Evolutionary conservation across 35 echinoderm and acorn worm species (phyloP).

Genomic region (Apostichopus californicus): DNA sequence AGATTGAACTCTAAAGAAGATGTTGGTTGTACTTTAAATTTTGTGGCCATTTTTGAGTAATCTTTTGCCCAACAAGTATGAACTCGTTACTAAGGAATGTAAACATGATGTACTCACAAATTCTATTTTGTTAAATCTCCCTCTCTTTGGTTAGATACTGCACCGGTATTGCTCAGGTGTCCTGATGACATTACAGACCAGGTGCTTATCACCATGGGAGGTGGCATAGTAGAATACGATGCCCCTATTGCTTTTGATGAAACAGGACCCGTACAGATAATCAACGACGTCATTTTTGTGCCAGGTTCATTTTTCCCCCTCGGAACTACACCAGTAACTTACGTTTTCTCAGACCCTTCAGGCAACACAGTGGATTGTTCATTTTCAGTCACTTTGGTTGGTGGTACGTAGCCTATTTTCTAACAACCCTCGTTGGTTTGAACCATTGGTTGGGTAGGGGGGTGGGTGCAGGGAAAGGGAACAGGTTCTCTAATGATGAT

Average conservation of each 20-base stretch:
- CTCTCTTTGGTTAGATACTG: background rate
- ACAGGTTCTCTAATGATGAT: too few relatives aligned
- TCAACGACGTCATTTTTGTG: background rate
- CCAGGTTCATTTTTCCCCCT: conserved; percentile 31
- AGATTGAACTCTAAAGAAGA: too few relatives aligned
- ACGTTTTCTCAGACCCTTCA: background rate
- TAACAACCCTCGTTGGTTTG: too few relatives aligned
- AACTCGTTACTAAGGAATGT: background rate
- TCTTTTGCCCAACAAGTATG: too few relatives aligned
- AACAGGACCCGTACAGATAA: background rate
- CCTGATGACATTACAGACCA: background rate
- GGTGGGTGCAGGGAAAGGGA: too few relatives aligned
- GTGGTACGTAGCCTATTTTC: background rate
- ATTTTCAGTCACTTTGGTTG: background rate
- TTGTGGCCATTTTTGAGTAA: too few relatives aligned
- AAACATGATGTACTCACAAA: background rate
- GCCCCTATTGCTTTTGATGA: background rate
- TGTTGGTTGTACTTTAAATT: too few relatives aligned
- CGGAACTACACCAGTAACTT: conserved; percentile 1
- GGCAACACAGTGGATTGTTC: conserved; percentile 21
- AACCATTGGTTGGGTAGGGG: too few relatives aligned
- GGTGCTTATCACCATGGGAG: conserved; percentile 1
- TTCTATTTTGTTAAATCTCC: background rate
- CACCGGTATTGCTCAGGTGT: background rate
- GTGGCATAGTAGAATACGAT: background rate